phyloP scores from a whole-genome alignment of 2,888 invertebrate species.

The Cephus spinipes region DNA sequence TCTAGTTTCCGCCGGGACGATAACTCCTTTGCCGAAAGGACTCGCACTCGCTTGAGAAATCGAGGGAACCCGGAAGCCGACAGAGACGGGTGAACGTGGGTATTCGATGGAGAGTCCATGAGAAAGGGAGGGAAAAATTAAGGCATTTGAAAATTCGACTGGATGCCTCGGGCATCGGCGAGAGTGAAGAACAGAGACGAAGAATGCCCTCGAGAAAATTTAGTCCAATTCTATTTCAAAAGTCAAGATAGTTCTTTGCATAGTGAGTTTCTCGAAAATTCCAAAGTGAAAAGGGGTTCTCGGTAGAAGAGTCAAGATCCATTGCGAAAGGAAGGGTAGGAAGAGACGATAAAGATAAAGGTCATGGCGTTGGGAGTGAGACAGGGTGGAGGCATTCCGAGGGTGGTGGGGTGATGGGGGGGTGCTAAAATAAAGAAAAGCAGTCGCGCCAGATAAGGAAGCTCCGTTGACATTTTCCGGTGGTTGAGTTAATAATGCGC shows the following conservation, averaged over 20 bases:
- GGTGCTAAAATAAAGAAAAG: constrained; percentile 54
- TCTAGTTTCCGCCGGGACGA: constrained; percentile 53
- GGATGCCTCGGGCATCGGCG: constrained; percentile 21
- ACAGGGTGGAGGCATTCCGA: background rate
- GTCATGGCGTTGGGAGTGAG: no score
- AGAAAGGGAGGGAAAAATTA: background rate
- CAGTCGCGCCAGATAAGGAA: constrained; percentile 53
- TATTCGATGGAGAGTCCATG: background rate
- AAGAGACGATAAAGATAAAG: no score
- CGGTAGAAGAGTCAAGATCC: no score
- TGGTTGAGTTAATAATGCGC: constrained; percentile 66
- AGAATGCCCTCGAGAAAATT: constrained; percentile 24
- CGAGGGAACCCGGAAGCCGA: no score
- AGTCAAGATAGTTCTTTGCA: no score
- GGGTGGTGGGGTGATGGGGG: constrained; percentile 9
- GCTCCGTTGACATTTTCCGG: constrained; percentile 64
- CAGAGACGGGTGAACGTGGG: no score
- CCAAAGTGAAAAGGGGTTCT: no score
- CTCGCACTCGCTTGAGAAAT: no score
- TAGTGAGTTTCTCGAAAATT: no score
- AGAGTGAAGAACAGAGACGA: constrained; percentile 33
- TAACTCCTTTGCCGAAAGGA: constrained; percentile 55
- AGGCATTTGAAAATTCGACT: constrained; percentile 9
- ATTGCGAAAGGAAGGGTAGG: no score
- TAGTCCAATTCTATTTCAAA: no score